phyloP scores from a whole-genome alignment of 2,113 vertebrate species.

The Takifugu bimaculatus region DNA sequence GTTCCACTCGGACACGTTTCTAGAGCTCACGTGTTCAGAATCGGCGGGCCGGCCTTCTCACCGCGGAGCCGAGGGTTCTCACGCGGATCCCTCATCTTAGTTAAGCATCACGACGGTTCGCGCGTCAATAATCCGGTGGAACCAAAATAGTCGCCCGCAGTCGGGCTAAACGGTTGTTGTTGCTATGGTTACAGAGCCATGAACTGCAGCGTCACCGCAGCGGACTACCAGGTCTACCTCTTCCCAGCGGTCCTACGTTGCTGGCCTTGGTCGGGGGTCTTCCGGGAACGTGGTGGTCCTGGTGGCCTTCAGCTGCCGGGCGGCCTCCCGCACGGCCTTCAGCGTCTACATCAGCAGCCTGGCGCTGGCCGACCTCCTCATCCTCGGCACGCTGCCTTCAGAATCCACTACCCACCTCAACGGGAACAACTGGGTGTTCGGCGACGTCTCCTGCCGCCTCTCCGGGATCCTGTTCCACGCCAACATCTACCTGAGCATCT shows the following conservation, averaged over 20 bases:
- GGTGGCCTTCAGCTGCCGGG: slow-evolving; percentile 63
- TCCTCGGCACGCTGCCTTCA: slow-evolving; percentile 75
- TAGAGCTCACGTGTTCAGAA: too few species aligned
- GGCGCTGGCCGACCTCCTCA: slow-evolving; percentile 68
- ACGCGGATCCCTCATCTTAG: too few species aligned
- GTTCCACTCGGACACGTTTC: too few species aligned
- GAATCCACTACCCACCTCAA: slow-evolving; percentile 80
- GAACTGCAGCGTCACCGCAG: slow-evolving; percentile 34
- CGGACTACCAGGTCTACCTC: slow-evolving; percentile 74
- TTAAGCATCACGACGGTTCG: too few species aligned
- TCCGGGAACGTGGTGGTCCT: slow-evolving; percentile 72
- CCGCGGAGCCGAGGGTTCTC: too few species aligned
- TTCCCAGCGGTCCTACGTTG: slow-evolving; percentile 72
- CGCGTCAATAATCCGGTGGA: too few species aligned
- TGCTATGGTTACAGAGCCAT: slow-evolving; percentile 11
- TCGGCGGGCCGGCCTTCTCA: not conserved
- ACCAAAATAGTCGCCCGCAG: too few species aligned
- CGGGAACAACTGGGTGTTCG: slow-evolving; percentile 77
- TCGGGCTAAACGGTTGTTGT: slow-evolving; percentile 42
- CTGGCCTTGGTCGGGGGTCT: slow-evolving; percentile 75
- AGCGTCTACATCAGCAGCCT: slow-evolving; percentile 78
- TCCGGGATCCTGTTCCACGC: slow-evolving; percentile 68
- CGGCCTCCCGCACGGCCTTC: slow-evolving; percentile 50
- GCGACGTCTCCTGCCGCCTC: slow-evolving; percentile 64
- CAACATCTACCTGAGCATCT: slow-evolving; percentile 79